Evolutionary conservation across 2,888 invertebrate genomes (phyloP), one percentile per base, ranked within the genome.

Genomic region (Therioaphis trifolii): DNA sequence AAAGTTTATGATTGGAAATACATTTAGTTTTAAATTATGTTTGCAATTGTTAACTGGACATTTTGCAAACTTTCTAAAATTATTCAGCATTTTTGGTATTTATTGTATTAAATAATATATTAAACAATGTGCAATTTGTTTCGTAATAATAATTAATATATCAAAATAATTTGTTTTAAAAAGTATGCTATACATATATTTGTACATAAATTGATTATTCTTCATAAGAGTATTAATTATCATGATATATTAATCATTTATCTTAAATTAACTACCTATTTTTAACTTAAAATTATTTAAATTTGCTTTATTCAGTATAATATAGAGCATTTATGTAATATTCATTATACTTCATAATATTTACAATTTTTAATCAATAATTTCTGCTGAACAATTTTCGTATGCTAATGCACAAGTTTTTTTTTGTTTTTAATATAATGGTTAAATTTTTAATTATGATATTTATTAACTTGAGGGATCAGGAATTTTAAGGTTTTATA

Each of bases 391-490:
- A 78, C 78, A 78, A 78, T 78, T 78, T 78, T 78, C 52, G 55
- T 55, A 78, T 40, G 78, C 78, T 78, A 55, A 52, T 52, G 78
- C 78, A 78, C 78, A 78, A 35, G 24, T 68, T 78, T 66, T 78
- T 75, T 66, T 66, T 63, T 12, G 1, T 15, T 27, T 71, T 35
- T 27, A 52, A 55, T 78, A 40, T 78, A 75, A 69, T 7, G 11
- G 35, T 78, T 78, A 68, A 40, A 66, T 55, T 55, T 69, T 78
- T 68, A 78, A 68, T 12, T 69, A 78, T 52, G 21, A 21, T 77
- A 66, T 77, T 66, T 66, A 78, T 78, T 78, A 55, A 82, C 82
- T 82, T 63, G 71, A 82, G 82, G 82, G 82, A 74, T 82, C 82
- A 82, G 82, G 82, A 82, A 82, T 63, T 40, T 82, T 72, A 46